Base-by-base conservation (phyloP, 2,888 invertebrate genomes). In the Hecatera dysodea region DNA sequence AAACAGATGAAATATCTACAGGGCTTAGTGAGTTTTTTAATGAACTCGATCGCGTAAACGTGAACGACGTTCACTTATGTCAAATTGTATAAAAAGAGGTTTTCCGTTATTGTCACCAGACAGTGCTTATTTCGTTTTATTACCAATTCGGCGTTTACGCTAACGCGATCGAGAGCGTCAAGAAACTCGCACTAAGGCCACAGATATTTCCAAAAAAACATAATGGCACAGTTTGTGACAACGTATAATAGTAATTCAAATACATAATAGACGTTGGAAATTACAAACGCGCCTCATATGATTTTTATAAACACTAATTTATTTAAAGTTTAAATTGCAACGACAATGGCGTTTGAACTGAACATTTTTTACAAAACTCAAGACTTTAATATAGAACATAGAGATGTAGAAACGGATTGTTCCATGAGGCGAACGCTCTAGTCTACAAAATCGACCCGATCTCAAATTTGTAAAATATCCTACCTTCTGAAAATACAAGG, bases 151-250 rank as follows among this genome's bases (percentile, higher is more conserved):
- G n/a, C n/a, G n/a, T n/a, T n/a, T n/a, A n/a, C n/a, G n/a, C n/a
- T n/a, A n/a, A n/a, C n/a, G n/a, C n/a, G n/a, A n/a, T n/a, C n/a
- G n/a, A n/a, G n/a, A n/a, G n/a, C n/a, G n/a, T n/a, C n/a, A n/a
- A n/a, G n/a, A n/a, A n/a, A n/a, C n/a, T n/a, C n/a, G n/a, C n/a
- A n/a, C n/a, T n/a, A n/a, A n/a, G n/a, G n/a, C n/a, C n/a, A n/a
- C n/a, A 44, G 56, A 67, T 61, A 61, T 75, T 33, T 75, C 50
- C n/a, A 33, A 33, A 33, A 33, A 33, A 33, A 8, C 8, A 7
- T 7, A 33, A 33, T 7, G 33, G 6, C 1, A 33, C 33, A 33
- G 7, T 33, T 33, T 7, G 33, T 39, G 39, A 39, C 39, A 39
- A 39, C 3, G 15, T 12, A 15, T 39, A 39, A 39, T 39, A 39